phyloP scores from a whole-genome alignment of 2,113 vertebrate genomes.

The Corythoichthys intestinalis region DNA sequence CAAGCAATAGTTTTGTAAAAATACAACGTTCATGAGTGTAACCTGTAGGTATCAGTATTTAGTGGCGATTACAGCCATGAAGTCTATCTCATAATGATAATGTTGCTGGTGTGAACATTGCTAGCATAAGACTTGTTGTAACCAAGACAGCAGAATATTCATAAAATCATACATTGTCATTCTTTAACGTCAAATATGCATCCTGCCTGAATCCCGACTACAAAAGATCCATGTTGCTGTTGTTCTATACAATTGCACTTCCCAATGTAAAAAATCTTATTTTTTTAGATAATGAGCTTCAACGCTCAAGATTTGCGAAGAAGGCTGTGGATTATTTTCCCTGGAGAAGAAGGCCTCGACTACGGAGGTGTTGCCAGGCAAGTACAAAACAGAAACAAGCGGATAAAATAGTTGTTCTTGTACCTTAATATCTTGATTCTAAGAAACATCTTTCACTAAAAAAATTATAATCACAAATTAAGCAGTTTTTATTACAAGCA shows the following conservation, averaged over 20 bases:
- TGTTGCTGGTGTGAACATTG: background rate
- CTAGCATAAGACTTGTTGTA: background rate
- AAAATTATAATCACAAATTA: no score
- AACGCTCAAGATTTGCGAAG: constrained; percentile 90
- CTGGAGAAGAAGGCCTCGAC: constrained; percentile 97
- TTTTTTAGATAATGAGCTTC: constrained; percentile 91
- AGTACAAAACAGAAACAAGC: background rate
- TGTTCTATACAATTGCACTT: background rate
- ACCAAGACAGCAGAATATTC: background rate
- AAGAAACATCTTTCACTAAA: no score
- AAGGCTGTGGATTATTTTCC: constrained; percentile 96
- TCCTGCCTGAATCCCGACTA: background rate
- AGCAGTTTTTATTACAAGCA: no score
- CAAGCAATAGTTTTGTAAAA: background rate
- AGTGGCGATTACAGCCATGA: background rate
- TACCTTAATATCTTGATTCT: background rate
- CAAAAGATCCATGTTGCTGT: background rate
- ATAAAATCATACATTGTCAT: background rate
- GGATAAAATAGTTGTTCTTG: background rate
- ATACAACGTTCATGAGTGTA: background rate
- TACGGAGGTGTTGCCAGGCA: constrained; percentile 95
- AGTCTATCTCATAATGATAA: background rate
- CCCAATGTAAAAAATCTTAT: background rate
- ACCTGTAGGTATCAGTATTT: background rate
- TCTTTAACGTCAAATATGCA: background rate